These are phyloP conservation scores for Creontiades dilutus DNA, from an alignment of 2,888 invertebrate species.

Conservation along the genomic window DNA sequence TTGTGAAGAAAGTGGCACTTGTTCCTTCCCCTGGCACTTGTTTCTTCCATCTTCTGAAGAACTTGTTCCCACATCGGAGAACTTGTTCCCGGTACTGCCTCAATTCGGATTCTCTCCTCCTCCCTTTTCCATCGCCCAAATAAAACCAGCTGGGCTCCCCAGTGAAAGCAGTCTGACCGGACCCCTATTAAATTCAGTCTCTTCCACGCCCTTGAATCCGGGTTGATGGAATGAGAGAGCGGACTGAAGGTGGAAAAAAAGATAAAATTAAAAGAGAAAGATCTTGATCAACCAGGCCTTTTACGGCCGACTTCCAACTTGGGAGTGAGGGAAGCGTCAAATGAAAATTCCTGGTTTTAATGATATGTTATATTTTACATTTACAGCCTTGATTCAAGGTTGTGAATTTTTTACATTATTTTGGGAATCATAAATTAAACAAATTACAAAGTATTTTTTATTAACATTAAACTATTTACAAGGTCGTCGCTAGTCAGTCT, in stretches of 20 bases:
- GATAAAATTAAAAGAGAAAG: slow-evolving; percentile 50
- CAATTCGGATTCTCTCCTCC: background rate
- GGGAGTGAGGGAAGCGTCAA: background rate
- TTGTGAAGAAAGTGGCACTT: slow-evolving; percentile 18
- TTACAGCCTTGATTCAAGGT: slow-evolving; percentile 63
- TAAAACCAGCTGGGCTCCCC: background rate
- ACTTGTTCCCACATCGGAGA: background rate
- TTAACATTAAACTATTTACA: slow-evolving; percentile 73
- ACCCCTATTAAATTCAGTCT: slow-evolving; percentile 45
- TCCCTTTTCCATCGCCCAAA: too few species aligned
- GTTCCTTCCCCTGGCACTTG: background rate
- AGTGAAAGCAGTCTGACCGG: slow-evolving; percentile 44
- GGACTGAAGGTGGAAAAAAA: background rate
- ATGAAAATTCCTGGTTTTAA: slow-evolving; percentile 29
- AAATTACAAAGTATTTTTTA: slow-evolving; percentile 69
- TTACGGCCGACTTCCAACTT: background rate
- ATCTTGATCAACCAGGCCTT: slow-evolving; percentile 3
- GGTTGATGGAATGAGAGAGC: slow-evolving; percentile 45
- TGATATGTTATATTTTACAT: slow-evolving; percentile 45
- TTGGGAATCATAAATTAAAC: slow-evolving; percentile 57
- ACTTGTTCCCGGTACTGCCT: slow-evolving; percentile 18
- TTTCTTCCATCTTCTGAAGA: background rate
- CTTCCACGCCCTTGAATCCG: slow-evolving; percentile 61
- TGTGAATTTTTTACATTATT: slow-evolving; percentile 37
- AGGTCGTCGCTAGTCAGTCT: slow-evolving; percentile 69